Evolutionary conservation across 2,113 vertebrate genomes (phyloP), one percentile per base, ranked within the genome.

Genomic region (Salvelinus fontinalis): DNA sequence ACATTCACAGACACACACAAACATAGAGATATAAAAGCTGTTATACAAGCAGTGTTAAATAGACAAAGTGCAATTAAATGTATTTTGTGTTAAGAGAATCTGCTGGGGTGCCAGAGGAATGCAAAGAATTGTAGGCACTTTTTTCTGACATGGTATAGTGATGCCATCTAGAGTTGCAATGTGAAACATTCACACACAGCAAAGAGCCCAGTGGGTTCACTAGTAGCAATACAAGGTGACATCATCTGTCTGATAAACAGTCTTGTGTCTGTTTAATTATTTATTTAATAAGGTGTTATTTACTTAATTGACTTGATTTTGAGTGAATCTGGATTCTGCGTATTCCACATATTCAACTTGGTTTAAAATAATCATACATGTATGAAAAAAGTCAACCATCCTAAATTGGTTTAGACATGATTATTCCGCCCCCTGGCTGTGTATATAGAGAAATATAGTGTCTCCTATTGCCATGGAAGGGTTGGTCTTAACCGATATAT

Each of bases 141-240:
- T 27, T 20, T 7, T 70, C 51, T 39, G 68, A 13, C 5, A 71
- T 27, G 81, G 85, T 65, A 76, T 75, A 67, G 66, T 78, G 77
- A 24, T 64, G 83, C 87, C 92, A 91, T 80, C 92, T 91, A 84
- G 85, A 88, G 92, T 80, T 1, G 3, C 49, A 31, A 62, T 18
- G 18, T 11, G 24, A n/a, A 81, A 80, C 65, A 75, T 18, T 78
- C 2, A 5, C 7, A 18, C 3, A 22, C 14, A 70, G 3, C n/a
- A 64, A 26, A 64, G 22, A 22, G 5, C n/a, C 11, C 24, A 64
- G 20, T 64, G 6, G n/a, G 20, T 22, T 9, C 24, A 26, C 7
- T 64, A 13, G 24, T 24, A 22, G 60, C 3, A 64, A 64, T 39
- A 39, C 39, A 44, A 44, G 39, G 9, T 44, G 39, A 12, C 39